phyloP scores from a whole-genome alignment of 2,797 vertebrate genomes.

The Brachyrhaphis roseni region DNA sequence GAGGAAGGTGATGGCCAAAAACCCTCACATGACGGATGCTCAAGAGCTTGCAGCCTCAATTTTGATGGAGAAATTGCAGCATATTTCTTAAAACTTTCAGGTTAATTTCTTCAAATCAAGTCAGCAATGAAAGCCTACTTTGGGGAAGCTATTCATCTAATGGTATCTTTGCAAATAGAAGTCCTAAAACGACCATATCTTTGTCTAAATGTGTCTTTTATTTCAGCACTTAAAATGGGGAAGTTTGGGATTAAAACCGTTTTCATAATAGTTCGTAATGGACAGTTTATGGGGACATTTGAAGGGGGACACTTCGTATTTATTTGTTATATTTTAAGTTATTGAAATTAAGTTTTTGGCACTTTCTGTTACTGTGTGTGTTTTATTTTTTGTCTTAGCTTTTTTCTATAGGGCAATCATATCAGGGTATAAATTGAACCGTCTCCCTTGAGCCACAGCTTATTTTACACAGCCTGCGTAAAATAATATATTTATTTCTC shows the following conservation, averaged over 20 bases:
- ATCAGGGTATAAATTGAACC: conserved; percentile 42
- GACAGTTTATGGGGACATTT: conserved; percentile 25
- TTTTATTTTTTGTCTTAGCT: conserved; percentile 12
- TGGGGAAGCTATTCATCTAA: conserved; percentile 15
- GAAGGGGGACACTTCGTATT: conserved; percentile 54
- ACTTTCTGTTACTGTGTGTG: conserved; percentile 63
- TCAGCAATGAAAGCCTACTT: conserved; percentile 14
- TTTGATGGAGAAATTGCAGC: conserved; percentile 90
- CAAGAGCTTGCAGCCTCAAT: conserved; percentile 96
- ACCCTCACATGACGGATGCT: conserved; percentile 90
- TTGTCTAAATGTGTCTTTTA: conserved; percentile 36
- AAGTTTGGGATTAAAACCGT: conserved; percentile 20
- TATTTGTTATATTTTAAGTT: conserved; percentile 71
- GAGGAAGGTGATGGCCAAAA: conserved; percentile 90
- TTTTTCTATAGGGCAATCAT: conserved; percentile 64
- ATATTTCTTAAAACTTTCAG: conserved; percentile 80
- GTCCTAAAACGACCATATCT: conserved; percentile 40
- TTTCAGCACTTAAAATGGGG: conserved; percentile 69
- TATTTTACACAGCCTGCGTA: neutral
- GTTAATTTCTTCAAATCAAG: conserved; percentile 6
- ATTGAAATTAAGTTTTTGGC: conserved; percentile 66
- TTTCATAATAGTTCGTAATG: conserved; percentile 16
- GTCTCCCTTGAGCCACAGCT: conserved; percentile 11
- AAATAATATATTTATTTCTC: neutral
- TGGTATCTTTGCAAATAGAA: conserved; percentile 50